Conservation (phyloP, 2,888 invertebrate species). For the Noctua comes region DNA sequence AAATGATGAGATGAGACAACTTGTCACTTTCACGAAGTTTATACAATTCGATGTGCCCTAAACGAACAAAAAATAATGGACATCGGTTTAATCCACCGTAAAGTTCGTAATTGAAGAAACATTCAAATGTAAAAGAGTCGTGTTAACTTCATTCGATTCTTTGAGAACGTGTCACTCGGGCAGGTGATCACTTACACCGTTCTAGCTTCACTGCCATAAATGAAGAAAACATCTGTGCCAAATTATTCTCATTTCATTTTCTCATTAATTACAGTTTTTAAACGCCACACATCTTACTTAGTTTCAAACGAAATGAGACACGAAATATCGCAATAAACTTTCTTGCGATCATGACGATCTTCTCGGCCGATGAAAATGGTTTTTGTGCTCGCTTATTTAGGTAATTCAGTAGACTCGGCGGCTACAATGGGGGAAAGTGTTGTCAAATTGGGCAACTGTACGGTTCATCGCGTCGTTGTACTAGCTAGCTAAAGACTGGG, state of each 20-base stretch:
- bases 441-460: constrained; percentile 74
- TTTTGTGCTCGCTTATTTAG: constrained; percentile 58
- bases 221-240: constrained; percentile 46
- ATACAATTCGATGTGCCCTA: constrained; percentile 31
- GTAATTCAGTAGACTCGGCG: constrained; percentile 56
- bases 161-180: constrained; percentile 45
- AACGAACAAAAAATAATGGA: constrained; percentile 7
- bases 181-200: constrained; percentile 52
- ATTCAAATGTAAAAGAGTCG: constrained; percentile 32
- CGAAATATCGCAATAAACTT: constrained; percentile 58
- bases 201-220: constrained; percentile 32
- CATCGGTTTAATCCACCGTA: constrained; percentile 11
- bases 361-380: constrained; percentile 51
- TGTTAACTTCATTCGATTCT: constrained; percentile 36
- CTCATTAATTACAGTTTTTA: constrained; percentile 41
- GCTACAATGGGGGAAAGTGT: constrained; percentile 77
- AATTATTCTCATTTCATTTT: constrained; percentile 53
- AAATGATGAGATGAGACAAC: constrained; percentile 21
- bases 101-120: constrained; percentile 40
- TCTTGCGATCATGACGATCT: constrained; percentile 30
- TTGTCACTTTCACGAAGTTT: constrained; percentile 37
- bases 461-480: constrained; percentile 75
- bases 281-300: constrained; percentile 30
- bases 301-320: constrained; percentile 39
- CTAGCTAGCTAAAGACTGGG: constrained; percentile 65